Evolutionary conservation across 2,113 vertebrate species (phyloP).

Genomic region (Lipophrys pholis): DNA sequence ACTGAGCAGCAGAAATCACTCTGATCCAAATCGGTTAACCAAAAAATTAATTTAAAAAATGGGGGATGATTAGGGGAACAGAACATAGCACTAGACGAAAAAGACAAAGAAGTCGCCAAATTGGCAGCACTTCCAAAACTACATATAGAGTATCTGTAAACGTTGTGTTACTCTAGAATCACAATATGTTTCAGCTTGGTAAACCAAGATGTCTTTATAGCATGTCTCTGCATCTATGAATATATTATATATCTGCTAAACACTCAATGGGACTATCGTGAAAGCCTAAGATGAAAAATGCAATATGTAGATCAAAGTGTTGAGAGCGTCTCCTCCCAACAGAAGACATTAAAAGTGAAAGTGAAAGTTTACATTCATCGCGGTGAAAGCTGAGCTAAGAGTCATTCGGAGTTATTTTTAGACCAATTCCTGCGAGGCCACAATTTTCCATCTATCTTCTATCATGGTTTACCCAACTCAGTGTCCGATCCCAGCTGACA

Average conservation of each 20-base stretch:
- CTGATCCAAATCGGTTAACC: constrained; percentile 22
- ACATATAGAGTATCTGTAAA: constrained; percentile 61
- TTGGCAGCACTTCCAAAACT: constrained; percentile 21
- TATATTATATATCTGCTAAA: constrained; percentile 31
- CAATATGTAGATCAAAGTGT: neutral
- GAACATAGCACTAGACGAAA: constrained; percentile 8
- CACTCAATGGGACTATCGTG: neutral
- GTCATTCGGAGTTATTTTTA: neutral
- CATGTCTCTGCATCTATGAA: constrained; percentile 46
- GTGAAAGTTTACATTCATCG: neutral
- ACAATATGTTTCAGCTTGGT: constrained; percentile 22
- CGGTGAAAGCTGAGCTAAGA: neutral
- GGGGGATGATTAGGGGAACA: neutral
- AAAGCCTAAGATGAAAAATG: constrained; percentile 3
- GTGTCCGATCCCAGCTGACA: too few relatives aligned
- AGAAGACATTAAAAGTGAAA: neutral
- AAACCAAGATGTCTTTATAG: constrained; percentile 31
- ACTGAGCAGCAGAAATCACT: constrained; percentile 30
- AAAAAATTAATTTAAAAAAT: too few relatives aligned
- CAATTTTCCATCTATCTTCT: neutral
- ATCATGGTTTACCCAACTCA: too few relatives aligned
- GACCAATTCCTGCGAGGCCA: neutral
- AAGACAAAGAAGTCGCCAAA: neutral
- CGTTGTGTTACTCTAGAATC: constrained; percentile 29
- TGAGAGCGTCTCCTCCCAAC: neutral